A percentile compares a stretch with the other conserved stretches of the same genome.
Evolutionary conservation across 2,888 invertebrate species (phyloP).

Genomic region (Lithodes maja): DNA sequence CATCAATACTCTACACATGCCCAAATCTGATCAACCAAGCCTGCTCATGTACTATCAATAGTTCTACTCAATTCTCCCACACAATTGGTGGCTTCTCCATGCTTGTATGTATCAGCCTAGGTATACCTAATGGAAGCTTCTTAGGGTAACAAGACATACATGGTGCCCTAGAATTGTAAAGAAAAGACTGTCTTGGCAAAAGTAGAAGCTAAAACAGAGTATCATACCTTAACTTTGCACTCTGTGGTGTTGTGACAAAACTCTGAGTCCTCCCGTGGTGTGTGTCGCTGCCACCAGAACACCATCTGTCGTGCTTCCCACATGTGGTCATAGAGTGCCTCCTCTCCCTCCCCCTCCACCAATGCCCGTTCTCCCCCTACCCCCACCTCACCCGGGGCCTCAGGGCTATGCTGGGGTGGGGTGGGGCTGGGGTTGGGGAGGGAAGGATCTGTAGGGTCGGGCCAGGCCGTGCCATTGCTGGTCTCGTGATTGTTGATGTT

Average conservation of each 20-base stretch:
- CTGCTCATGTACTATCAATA: too few relatives aligned
- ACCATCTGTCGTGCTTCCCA: constrained; percentile 63
- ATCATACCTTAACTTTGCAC: constrained; percentile 63
- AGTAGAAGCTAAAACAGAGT: neutral
- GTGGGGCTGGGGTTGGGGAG: constrained; percentile 18
- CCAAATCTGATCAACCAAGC: too few relatives aligned
- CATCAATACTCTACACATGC: too few relatives aligned
- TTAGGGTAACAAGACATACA: too few relatives aligned
- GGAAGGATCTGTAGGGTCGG: constrained; percentile 31
- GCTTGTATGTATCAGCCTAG: too few relatives aligned
- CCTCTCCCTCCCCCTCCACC: constrained; percentile 9
- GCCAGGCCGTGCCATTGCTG: constrained; percentile 20
- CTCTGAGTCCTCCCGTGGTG: constrained; percentile 47
- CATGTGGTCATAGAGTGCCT: constrained; percentile 52
- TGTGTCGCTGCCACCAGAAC: constrained; percentile 67
- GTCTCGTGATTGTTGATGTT: neutral
- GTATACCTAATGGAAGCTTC: too few relatives aligned
- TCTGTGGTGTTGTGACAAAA: constrained; percentile 62
- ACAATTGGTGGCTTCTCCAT: too few relatives aligned
- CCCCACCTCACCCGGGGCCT: neutral
- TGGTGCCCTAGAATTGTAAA: too few relatives aligned
- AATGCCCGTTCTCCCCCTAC: neutral
- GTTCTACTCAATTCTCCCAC: too few relatives aligned
- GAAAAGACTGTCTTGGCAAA: neutral
- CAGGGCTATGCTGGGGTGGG: neutral